phyloP scores from a whole-genome alignment of 2,113 vertebrate genomes.

The Scomber colias region DNA sequence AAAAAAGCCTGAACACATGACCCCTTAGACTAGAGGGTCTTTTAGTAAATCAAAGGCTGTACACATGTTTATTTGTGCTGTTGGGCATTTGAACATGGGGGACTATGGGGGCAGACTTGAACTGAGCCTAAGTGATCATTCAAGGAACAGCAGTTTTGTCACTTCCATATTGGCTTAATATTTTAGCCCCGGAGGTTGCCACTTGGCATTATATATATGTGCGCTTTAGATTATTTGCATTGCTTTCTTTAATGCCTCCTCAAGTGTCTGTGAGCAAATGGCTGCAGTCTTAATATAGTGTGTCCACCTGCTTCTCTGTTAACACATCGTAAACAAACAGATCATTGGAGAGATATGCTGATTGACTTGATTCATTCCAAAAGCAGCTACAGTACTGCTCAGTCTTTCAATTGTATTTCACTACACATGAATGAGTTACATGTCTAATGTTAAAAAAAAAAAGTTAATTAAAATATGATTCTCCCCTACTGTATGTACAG shows the following conservation, averaged over 20 bases:
- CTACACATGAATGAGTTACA: slow-evolving; percentile 2
- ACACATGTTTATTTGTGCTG: no score
- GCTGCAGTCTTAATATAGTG: slow-evolving; percentile 59
- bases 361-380: slow-evolving; percentile 1
- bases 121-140: no score
- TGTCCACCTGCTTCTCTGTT: slow-evolving; percentile 45
- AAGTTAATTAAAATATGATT: neutral
- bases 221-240: slow-evolving; percentile 2
- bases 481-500: neutral
- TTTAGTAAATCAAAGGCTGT: no score
- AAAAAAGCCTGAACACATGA: no score
- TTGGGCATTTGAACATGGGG: no score
- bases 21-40: no score
- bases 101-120: no score
- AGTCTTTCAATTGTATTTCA: slow-evolving; percentile 25
- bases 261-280: neutral
- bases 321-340: slow-evolving; percentile 60
- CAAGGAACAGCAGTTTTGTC: no score
- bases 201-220: no score
- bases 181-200: no score
- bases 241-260: neutral
- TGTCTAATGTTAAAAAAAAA: neutral
- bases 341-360: slow-evolving; percentile 3
- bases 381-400: slow-evolving; percentile 7
- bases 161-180: no score